Conservation (phyloP, 2,113 vertebrate genomes). For the Semnornis frantzii region DNA sequence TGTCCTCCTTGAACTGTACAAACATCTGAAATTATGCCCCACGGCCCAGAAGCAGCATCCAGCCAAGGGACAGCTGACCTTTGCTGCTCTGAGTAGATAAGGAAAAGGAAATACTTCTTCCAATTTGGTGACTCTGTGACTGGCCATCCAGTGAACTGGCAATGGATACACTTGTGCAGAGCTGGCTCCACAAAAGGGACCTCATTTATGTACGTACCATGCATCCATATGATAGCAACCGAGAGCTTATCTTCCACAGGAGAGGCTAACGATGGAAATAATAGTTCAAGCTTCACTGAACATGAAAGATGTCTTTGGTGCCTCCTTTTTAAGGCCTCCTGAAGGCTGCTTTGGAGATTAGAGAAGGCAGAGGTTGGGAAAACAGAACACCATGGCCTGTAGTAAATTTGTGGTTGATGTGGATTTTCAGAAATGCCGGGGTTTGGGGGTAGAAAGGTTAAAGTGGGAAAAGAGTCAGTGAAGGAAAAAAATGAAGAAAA, state of each 20-base stretch:
- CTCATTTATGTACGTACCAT: accelerated
- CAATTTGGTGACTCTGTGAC: accelerated
- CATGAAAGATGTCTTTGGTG: not conserved
- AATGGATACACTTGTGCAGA: not conserved
- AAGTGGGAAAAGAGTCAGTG: not conserved
- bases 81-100: not conserved
- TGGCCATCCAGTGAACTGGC: not conserved
- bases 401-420: not conserved
- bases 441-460: not conserved
- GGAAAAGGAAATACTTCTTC: not conserved
- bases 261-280: not conserved
- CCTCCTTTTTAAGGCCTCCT: not conserved
- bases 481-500: not conserved
- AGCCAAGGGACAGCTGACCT: not conserved
- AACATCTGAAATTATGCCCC: accelerated
- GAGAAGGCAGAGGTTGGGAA: not conserved
- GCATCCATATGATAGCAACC: not conserved
- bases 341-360: not conserved
- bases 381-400: not conserved
- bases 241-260: not conserved
- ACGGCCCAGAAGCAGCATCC: not conserved
- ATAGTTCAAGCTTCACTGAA: not conserved
- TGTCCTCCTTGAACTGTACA: too few species aligned
- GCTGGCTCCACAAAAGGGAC: not conserved
- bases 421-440: not conserved